phyloP scores from a whole-genome alignment of 2,797 vertebrate species.

The Rhynchonycteris naso region DNA sequence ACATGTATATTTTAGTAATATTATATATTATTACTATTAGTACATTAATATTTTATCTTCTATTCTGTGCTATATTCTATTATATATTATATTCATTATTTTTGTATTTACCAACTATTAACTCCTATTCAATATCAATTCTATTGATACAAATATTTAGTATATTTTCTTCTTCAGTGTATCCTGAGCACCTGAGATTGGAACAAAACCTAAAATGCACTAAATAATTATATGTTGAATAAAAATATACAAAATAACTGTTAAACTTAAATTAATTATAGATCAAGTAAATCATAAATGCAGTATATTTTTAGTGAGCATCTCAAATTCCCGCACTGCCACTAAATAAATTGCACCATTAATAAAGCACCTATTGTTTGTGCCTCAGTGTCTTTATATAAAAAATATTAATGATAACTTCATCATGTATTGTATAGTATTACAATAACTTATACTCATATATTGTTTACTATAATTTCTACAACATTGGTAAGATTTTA shows the following conservation, averaged over 20 bases:
- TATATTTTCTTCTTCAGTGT: neutral
- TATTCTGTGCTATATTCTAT: neutral
- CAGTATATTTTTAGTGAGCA: neutral
- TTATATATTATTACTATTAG: neutral
- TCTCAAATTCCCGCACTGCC: neutral
- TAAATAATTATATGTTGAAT: neutral
- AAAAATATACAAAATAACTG: neutral
- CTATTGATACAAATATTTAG: neutral
- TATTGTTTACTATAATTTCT: neutral
- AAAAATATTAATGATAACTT: neutral
- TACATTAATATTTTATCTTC: neutral
- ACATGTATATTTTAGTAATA: neutral
- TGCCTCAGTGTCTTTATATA: neutral
- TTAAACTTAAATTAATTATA: neutral
- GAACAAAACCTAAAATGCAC: neutral
- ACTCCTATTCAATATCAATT: neutral
- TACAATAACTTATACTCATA: neutral
- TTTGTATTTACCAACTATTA: neutral
- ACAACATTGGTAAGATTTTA: neutral
- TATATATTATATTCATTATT: neutral
- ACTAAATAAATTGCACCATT: neutral
- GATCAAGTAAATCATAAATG: neutral
- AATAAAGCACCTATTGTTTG: neutral
- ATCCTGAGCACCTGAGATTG: neutral
- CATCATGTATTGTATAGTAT: neutral